Percentiles rank a stretch among this genome's conserved stretches.
Conservation (phyloP, 2,797 vertebrate species). For the Sciaenops ocellatus region DNA sequence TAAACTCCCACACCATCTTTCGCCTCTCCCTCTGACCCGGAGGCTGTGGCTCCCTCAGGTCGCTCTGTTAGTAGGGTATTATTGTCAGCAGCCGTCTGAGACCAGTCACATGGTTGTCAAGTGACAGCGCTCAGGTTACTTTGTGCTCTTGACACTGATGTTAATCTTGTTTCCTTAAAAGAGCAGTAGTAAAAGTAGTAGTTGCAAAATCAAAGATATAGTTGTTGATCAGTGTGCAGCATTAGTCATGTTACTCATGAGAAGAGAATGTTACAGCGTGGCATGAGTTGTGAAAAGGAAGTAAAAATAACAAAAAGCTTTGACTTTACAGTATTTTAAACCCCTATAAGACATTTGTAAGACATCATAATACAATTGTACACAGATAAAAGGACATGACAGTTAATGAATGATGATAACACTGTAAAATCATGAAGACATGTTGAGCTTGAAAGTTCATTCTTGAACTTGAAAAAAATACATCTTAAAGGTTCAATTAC, state of each 20-base stretch:
- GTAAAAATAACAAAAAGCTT: background rate
- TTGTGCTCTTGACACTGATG: slow-evolving; percentile 16
- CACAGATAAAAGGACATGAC: background rate
- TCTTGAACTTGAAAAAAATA: no score
- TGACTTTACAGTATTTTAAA: background rate
- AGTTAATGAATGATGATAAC: no score
- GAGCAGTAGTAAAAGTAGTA: background rate
- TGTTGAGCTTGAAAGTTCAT: no score
- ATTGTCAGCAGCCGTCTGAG: slow-evolving; percentile 39
- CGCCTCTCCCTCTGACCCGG: background rate
- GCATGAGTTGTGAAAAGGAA: background rate
- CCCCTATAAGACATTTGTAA: background rate
- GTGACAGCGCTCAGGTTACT: slow-evolving; percentile 63
- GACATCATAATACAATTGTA: background rate
- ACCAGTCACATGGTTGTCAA: slow-evolving; percentile 70
- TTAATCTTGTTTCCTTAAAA: background rate
- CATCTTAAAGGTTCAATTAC: no score
- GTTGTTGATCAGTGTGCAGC: background rate
- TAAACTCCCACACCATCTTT: slow-evolving; percentile 7
- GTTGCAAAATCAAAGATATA: background rate
- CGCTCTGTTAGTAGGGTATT: slow-evolving; percentile 29
- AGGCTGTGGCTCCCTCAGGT: slow-evolving; percentile 40
- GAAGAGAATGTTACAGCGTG: background rate
- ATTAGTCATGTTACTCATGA: background rate
- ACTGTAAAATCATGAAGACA: no score